Base-by-base conservation (phyloP, 2,888 invertebrate genomes). In the Cynaeus angustus region DNA sequence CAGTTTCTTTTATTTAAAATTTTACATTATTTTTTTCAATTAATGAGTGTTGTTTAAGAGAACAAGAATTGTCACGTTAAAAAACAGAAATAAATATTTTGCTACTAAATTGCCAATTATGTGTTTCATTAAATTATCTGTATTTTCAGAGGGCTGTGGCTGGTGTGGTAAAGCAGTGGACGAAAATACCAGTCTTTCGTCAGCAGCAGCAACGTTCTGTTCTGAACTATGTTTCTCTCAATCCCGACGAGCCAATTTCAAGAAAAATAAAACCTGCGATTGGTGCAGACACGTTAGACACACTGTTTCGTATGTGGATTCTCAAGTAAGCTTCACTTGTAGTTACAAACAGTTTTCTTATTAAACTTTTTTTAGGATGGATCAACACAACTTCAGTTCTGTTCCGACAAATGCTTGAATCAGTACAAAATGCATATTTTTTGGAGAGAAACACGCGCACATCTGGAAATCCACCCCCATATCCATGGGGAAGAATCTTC, bases 341-440 rank as follows among this genome's bases (percentile, higher is more conserved):
- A 21, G 4, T 21, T 21, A 1, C 8, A 21, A 37, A 43, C n/a
- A 12, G 10, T 43, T 16, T 1, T 68, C 28, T 16, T 43, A 52
- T 21, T 28, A 13, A 12, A 16, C 9, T 43, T 26, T 13, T 59
- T 81, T 83, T 33, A 95, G 88, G 96, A 96, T 81, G 96, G 96
- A 46, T 94, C 95, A 74, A 93, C 94, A 14, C 96, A 96, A 81
- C 88, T 97, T 48, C 96, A 97, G 85, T 97, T 97, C 84, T 94
- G 91, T 85, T 95, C 95, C 50, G 95, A 96, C 84, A 96, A 96
- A 88, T 97, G 97, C 82, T 88, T 97, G 75, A 97, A 96, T 83
- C 96, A 97, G 85, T 97, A 97, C 88, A 97, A 97, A 87, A 97
- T 97, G 96, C 95, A 96, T 84, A 96, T 97, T 74, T 97, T 97